Base-by-base conservation (phyloP, 2,888 invertebrate species). In the Galeopsomyia nigrocyanea region DNA sequence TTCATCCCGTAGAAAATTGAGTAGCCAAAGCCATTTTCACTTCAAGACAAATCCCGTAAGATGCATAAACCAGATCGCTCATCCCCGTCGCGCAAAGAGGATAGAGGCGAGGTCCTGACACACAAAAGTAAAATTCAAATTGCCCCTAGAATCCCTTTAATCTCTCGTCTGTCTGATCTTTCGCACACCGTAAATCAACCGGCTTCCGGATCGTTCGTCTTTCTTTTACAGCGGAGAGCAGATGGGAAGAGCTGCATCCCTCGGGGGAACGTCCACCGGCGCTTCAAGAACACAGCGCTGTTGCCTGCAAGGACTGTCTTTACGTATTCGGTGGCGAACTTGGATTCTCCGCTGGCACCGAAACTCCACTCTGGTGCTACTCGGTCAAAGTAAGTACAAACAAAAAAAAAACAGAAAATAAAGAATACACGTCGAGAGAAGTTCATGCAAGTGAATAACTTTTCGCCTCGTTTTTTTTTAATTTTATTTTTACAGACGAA, bases 281-380 rank as follows among this genome's bases (percentile, higher is more conserved):
- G 77, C 90, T 96, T 73, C 95, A 96, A 87, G 95, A 95, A 84
- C 95, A 96, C 88, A 92, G 92, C 13, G 92, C 94, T 66, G 92
- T 95, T n/a, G 90, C 92, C 47, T 92, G 93, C 87, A 91, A 90
- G 82, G 91, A 91, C 80, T 88, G 90, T 77, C 90, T 96, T 75
- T 94, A 94, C 86, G 92, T 96, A 78, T 96, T 96, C 87, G 96
- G 96, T 0, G 96, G 96, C 0, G 95, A 95, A 85, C 91, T 95
- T 16, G 93, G 94, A 69, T 92, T 94, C 85, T 91, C 92, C 39
- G 89, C 91, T 10, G 91, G 91, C 78, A 91, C 91, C 51, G 95
- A 95, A 84, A 94, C 94, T 0, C 95, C 95, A 39, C 89, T 96
- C 50, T 96, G 96, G 96, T 90, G 94, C 75, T 94, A 94, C 82